Base-by-base conservation (phyloP, 2,797 vertebrate genomes). In the Poecilia gillii region DNA sequence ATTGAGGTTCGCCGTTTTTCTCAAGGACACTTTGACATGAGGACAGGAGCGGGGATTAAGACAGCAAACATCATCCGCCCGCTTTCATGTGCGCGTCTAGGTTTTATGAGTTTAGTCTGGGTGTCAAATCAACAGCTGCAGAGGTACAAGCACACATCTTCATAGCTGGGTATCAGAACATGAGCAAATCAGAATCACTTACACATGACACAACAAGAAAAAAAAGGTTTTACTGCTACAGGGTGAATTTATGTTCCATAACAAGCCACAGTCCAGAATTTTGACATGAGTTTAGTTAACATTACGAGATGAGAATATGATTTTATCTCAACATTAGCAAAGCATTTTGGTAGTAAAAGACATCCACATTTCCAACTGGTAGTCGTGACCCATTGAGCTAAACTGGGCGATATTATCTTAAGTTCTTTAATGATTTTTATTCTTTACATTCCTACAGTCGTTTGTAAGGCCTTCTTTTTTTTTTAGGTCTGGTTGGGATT, bases 11-110 rank as follows among this genome's bases (percentile, higher is more conserved):
- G 33, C 18, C 20, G 46, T 53, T 8, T 36, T 36, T 73, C 47
- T 73, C 72, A 39, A 33, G 66, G 66, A 51, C 46, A 73, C 72
- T 36, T 25, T 73, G 46, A 53, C 72, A 73, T 25, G 20, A 73
- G 31, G 31, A 73, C 31, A 33, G 28, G 47, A 73, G 31, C 20
- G 1, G 2, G 47, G 72, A 73, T 73, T 53, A 73, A 36, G 47
- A 39, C 31, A 3, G 28, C 72, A 51, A 73, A 73, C 31, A 51
- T 51, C 72, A 33, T 53, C 33, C 28, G 31, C 72, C 33, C 33
- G 72, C 72, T 73, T 53, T 51, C 72, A 51, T 73, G 72, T 53
- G 47, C 25, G 47, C 11, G 23, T n/a, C 72, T 25, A 36, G 72
- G 11, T 49, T 73, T 59, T 73, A 73, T 11, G 31, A 53, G 72